A percentile compares a stretch with the other conserved stretches of the same genome.
Evolutionary conservation across 2,113 vertebrate genomes (phyloP).

Genomic region (Pelmatolapia mariae): DNA sequence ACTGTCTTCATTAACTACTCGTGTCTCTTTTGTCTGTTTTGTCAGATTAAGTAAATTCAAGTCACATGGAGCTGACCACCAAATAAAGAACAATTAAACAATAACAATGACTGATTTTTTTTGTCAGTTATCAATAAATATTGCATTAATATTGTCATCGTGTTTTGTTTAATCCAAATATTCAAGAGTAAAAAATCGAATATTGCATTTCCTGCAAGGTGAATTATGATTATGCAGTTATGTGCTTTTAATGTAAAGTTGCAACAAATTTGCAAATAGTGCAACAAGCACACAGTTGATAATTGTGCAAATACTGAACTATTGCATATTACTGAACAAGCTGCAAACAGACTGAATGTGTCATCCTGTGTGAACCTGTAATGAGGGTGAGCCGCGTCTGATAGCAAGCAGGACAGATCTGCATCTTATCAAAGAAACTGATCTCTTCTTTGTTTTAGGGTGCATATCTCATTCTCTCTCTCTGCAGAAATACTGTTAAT

Average conservation of each 20-base stretch:
- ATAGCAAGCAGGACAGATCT: conserved; percentile 59
- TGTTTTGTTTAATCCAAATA: neutral
- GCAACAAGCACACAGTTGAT: neutral
- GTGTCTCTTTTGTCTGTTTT: neutral
- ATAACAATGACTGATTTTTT: too few relatives aligned
- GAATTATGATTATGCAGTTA: neutral
- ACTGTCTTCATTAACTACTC: neutral
- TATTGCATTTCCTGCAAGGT: neutral
- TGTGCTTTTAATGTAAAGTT: neutral
- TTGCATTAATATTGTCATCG: neutral
- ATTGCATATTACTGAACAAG: too few relatives aligned
- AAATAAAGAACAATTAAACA: neutral
- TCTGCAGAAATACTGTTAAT: neutral
- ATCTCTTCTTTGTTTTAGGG: conserved; percentile 86
- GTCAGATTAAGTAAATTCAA: neutral
- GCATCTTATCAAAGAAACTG: conserved; percentile 88
- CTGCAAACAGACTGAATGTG: conserved; percentile 82
- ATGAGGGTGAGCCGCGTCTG: conserved; percentile 76
- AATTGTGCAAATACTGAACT: neutral
- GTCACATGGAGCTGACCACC: neutral
- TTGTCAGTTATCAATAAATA: too few relatives aligned
- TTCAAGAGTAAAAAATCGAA: neutral
- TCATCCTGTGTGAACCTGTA: conserved; percentile 84
- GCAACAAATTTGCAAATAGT: neutral
- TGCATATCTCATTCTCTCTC: conserved; percentile 28